Conservation (phyloP, 1,140 invertebrate species). For the Ridgeia piscesae region DNA sequence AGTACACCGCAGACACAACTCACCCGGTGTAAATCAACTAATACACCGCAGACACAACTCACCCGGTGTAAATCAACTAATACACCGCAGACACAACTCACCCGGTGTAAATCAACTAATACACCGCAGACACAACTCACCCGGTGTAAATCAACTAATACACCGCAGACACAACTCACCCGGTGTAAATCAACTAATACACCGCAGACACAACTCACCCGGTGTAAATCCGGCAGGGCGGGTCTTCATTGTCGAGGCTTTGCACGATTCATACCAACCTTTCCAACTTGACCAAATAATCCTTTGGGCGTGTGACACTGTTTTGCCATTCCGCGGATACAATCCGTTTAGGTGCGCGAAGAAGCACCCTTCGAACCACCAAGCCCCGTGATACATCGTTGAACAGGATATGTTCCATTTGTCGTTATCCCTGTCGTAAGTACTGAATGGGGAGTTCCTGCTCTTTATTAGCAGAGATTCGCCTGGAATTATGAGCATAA, state of each 20-base stretch:
- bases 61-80: too few species aligned
- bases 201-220: too few species aligned
- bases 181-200: too few species aligned
- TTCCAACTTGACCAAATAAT: conserved; percentile 68
- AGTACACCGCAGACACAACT: too few species aligned
- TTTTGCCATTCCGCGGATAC: conserved; percentile 56
- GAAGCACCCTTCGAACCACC: conserved; percentile 70
- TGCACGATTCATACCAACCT: conserved; percentile 60
- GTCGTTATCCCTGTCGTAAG: conserved; percentile 64
- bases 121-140: too few species aligned
- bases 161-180: too few species aligned
- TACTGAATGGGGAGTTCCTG: conserved; percentile 64
- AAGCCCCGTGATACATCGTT: conserved; percentile 58
- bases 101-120: too few species aligned
- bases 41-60: too few species aligned
- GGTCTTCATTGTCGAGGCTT: conserved; percentile 59
- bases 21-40: too few species aligned
- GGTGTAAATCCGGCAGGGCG: conserved; percentile 24
- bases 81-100: too few species aligned
- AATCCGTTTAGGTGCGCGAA: conserved; percentile 65
- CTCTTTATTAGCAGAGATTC: conserved; percentile 66
- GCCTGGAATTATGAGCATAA: conserved; percentile 31
- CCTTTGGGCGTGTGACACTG: conserved; percentile 55
- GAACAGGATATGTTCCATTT: conserved; percentile 46
- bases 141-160: too few species aligned